A percentile compares a stretch with the other conserved stretches of the same genome.
Evolutionary conservation across 2,888 invertebrate genomes (phyloP).

Genomic region (Fragum fragum): DNA sequence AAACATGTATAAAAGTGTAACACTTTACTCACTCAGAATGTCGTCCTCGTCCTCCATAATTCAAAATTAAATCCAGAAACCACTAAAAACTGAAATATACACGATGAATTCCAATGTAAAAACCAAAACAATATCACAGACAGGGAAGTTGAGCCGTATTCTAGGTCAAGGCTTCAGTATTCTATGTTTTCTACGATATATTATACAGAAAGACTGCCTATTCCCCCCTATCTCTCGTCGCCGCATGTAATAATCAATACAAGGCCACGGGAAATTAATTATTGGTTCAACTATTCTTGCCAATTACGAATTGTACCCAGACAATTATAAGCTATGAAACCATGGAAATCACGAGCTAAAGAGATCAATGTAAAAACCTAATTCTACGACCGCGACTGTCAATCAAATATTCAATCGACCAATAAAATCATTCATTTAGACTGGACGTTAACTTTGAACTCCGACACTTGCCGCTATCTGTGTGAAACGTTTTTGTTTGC

Average conservation of each 20-base stretch:
- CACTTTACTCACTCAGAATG: constrained; percentile 14
- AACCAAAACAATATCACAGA: background rate
- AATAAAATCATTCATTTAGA: no score
- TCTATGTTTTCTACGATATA: background rate
- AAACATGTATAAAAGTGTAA: background rate
- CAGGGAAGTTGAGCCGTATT: constrained; percentile 10
- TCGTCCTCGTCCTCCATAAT: constrained; percentile 26
- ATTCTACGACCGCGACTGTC: no score
- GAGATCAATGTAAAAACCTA: no score
- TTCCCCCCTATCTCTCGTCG: constrained; percentile 16
- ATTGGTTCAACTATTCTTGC: background rate
- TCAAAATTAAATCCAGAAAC: background rate
- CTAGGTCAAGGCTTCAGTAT: background rate
- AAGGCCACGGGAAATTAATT: constrained; percentile 9
- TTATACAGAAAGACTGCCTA: constrained; percentile 14
- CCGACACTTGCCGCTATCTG: no score
- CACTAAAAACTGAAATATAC: background rate
- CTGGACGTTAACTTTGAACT: no score
- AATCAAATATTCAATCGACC: no score
- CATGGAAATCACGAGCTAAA: no score
- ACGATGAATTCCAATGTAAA: background rate
- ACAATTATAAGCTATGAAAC: no score
- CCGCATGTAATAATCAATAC: constrained; percentile 23
- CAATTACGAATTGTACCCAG: no score
- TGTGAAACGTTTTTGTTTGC: no score